Conservation (phyloP, 2,113 vertebrate species). For the Vulpes vulpes region DNA sequence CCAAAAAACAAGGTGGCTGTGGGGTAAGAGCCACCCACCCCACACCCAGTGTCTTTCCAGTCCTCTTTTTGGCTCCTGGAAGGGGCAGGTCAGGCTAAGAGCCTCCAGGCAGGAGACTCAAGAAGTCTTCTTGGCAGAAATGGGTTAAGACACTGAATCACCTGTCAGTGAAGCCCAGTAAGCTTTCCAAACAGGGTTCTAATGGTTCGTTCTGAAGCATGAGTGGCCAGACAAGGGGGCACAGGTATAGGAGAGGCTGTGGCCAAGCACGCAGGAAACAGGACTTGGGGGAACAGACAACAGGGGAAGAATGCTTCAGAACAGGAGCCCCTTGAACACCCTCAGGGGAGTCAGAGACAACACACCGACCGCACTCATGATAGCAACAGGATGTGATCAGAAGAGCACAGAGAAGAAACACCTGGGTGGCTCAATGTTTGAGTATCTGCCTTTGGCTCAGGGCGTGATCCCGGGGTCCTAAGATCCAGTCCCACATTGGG, state of each 20-base stretch:
- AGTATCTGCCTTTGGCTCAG: no score
- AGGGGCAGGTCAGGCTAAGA: background rate
- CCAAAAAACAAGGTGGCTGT: background rate
- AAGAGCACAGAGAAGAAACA: background rate
- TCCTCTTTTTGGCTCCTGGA: background rate
- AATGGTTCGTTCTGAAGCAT: slow-evolving; percentile 20
- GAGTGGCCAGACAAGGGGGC: background rate
- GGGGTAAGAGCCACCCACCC: background rate
- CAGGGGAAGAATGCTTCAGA: background rate
- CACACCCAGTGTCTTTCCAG: background rate
- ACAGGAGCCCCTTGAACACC: background rate
- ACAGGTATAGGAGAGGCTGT: background rate
- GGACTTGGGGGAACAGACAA: background rate
- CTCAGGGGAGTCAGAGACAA: background rate
- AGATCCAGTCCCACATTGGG: no score
- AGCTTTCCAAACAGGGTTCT: slow-evolving; percentile 12
- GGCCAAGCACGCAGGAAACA: background rate
- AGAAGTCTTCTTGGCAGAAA: slow-evolving; percentile 27
- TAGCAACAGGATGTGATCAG: background rate
- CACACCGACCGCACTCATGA: background rate
- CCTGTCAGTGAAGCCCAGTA: background rate
- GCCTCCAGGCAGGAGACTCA: background rate
- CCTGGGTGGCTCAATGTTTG: no score
- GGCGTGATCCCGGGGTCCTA: no score
- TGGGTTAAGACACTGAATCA: background rate